Evolutionary conservation across 1,140 invertebrate species (phyloP), one percentile per base, ranked within the genome.

Genomic region (Eumaeus atala): DNA sequence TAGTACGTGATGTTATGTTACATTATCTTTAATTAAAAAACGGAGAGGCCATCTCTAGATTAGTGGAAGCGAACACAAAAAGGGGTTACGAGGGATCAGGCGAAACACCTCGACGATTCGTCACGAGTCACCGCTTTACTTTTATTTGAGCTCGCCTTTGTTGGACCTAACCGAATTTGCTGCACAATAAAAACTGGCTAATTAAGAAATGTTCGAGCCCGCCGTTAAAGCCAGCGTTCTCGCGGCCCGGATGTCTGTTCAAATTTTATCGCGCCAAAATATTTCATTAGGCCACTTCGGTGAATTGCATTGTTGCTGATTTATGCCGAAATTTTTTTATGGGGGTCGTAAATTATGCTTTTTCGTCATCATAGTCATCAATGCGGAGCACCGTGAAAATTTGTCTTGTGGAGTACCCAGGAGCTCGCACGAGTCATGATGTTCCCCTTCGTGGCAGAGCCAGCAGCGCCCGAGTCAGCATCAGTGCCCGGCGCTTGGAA

Each of bases 1-100:
- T 73, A 71, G 58, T 72, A 79, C 80, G 80, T 77, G 78, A 57
- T 61, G 78, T 76, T 77, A 84, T 86, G 82, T 82, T 72, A 74
- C 67, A 83, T 76, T 82, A 80, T 78, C 76, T 83, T 86, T 84
- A 86, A 84, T 86, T 86, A 86, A 86, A 86, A 83, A 74, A 74
- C 61, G 65, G 54, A 3, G 70, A 68, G 71, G 64, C 75, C 77
- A 79, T 78, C 76, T 74, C 74, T 83, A 84, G 81, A 84, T 84
- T 82, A 83, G 76, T 73, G 64, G 58, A 70, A 65, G 65, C 74
- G 72, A 70, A 72, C 73, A 84, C 75, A 86, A 84, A 86, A 84
- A 86, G 77, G 21, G 77, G 76, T 82, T 75, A 72, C 68, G 64
- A 71, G 68, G 74, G 67, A 76, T 72, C 66, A 62, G 66, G 63